A percentile compares a stretch with the other conserved stretches of the same genome.
Conservation (phyloP, 2,797 vertebrate species). For the Leptodactylus fallax region DNA sequence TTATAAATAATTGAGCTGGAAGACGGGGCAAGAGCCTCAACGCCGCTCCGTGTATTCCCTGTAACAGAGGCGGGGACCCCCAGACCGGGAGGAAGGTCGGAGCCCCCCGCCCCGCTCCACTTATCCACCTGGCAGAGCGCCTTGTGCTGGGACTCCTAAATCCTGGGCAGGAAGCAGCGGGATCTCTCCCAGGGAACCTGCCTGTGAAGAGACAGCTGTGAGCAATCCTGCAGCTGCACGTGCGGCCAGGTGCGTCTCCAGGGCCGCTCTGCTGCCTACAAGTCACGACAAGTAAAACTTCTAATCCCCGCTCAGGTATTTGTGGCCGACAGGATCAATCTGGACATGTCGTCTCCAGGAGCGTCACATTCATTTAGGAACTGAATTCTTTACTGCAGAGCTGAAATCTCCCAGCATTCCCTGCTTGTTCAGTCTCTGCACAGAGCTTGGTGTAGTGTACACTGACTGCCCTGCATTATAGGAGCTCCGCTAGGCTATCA, state of each 20-base stretch:
- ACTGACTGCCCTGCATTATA: no score
- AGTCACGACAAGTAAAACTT: not conserved
- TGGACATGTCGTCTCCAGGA: no score
- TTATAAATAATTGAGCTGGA: slow-evolving; percentile 55
- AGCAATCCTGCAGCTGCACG: not conserved
- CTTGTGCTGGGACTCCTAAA: slow-evolving; percentile 49
- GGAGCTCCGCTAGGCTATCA: no score
- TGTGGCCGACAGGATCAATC: not conserved
- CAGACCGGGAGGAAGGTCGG: slow-evolving; percentile 42
- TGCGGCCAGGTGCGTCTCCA: slow-evolving; percentile 1
- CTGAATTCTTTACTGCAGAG: no score
- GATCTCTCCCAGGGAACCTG: slow-evolving; percentile 7
- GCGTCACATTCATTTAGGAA: no score
- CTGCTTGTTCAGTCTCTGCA: no score
- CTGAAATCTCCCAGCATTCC: no score
- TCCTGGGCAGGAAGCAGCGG: slow-evolving; percentile 14
- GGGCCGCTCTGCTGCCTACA: not conserved
- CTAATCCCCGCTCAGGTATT: not conserved
- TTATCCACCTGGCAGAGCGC: slow-evolving; percentile 42
- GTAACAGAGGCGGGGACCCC: not conserved
- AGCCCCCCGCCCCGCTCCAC: not conserved
- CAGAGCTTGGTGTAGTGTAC: no score
- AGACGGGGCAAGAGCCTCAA: not conserved
- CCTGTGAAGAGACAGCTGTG: slow-evolving; percentile 9
- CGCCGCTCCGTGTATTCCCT: not conserved